phyloP scores from a whole-genome alignment of 2,888 invertebrate species.

The Drosophila antonietae region DNA sequence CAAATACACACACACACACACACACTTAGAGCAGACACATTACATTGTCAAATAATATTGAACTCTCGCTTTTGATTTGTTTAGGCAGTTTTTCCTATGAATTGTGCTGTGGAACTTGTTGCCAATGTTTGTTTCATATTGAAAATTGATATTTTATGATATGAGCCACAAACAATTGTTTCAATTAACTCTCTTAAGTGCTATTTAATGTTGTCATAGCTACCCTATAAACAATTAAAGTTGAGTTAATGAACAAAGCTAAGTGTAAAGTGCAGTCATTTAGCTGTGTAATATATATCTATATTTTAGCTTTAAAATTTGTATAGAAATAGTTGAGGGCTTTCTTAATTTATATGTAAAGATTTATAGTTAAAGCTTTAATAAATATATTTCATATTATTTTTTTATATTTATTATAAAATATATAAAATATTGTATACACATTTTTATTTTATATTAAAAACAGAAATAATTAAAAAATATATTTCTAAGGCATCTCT shows the following conservation, averaged over 20 bases:
- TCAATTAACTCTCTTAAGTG: constrained; percentile 55
- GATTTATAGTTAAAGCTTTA: no score
- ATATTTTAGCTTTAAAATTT: neutral
- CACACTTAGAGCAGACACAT: constrained; percentile 12
- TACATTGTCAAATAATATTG: constrained; percentile 47
- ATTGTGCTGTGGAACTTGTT: constrained; percentile 41
- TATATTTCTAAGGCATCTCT: neutral
- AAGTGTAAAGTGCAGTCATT: neutral
- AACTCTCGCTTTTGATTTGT: constrained; percentile 49
- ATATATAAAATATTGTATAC: neutral
- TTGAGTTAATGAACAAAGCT: neutral
- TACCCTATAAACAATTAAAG: constrained; percentile 13
- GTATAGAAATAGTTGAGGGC: neutral
- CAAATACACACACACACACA: constrained; percentile 27
- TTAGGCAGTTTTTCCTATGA: constrained; percentile 49
- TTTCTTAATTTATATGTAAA: neutral
- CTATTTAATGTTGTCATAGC: constrained; percentile 22
- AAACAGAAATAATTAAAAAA: neutral
- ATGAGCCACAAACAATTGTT: constrained; percentile 45
- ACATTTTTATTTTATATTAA: neutral
- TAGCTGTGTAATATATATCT: neutral
- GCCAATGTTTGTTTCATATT: constrained; percentile 42
- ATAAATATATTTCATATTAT: neutral
- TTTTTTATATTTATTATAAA: neutral
- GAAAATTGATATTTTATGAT: constrained; percentile 57